A percentile compares a stretch with the other conserved stretches of the same genome.
These are phyloP conservation scores for Drosophila fulvimacula DNA, from an alignment of 2,888 invertebrate species.

Conservation along the genomic window DNA sequence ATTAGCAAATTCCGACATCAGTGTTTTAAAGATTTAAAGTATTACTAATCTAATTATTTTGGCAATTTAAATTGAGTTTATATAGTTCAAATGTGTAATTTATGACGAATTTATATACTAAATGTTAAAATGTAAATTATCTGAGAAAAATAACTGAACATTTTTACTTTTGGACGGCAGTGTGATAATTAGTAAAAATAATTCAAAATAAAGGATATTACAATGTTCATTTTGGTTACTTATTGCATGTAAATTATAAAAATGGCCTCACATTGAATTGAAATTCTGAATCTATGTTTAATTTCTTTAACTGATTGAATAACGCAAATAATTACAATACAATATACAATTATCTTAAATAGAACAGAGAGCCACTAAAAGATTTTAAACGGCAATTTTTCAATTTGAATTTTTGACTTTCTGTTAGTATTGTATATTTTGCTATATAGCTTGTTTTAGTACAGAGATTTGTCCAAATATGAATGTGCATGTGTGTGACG, in stretches of 20 bases:
- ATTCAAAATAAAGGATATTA: background rate
- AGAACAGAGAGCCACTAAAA: conserved; percentile 44
- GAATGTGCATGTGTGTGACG: conserved; percentile 2
- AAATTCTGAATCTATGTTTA: background rate
- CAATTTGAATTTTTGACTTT: conserved; percentile 21
- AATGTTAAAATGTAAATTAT: conserved; percentile 31
- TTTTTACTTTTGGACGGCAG: conserved; percentile 58
- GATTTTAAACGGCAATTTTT: conserved; percentile 68
- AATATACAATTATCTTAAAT: background rate
- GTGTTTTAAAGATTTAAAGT: conserved; percentile 29
- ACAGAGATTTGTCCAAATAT: background rate
- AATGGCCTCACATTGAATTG: conserved; percentile 36
- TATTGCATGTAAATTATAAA: conserved; percentile 8
- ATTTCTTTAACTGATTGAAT: background rate
- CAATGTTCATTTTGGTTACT: background rate
- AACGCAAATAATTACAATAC: background rate
- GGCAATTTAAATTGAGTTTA: conserved; percentile 36
- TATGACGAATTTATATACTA: background rate
- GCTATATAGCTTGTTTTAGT: background rate
- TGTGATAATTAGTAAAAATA: conserved; percentile 36
- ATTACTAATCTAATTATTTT: conserved; percentile 52
- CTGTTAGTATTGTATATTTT: conserved; percentile 11
- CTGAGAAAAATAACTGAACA: background rate
- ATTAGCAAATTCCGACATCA: conserved; percentile 24
- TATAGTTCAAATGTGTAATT: background rate